These are phyloP conservation scores for Pterobdella sp. DNA, from an alignment of 2,888 invertebrate genomes.

Conservation along the genomic window DNA sequence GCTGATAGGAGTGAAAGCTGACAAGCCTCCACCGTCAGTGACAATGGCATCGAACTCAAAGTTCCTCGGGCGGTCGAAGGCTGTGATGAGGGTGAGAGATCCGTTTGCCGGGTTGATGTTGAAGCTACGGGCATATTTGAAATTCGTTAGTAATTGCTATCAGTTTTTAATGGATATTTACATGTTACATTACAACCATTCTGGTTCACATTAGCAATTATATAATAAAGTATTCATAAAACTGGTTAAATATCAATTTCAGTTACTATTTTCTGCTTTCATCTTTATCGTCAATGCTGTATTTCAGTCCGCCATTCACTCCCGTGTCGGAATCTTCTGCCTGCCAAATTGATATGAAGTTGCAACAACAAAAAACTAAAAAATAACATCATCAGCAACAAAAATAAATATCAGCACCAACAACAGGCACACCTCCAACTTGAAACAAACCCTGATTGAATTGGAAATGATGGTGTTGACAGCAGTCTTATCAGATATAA, in stretches of 20 bases:
- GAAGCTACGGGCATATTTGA: conserved; percentile 24
- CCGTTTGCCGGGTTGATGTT: conserved; percentile 11
- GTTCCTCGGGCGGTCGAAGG: not conserved
- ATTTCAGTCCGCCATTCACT: conserved; percentile 8
- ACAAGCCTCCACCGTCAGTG: conserved; percentile 26
- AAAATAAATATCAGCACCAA: not conserved
- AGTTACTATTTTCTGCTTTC: not conserved
- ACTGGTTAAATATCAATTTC: not conserved
- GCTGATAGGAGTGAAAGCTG: conserved; percentile 16
- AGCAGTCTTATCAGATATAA: conserved; percentile 10
- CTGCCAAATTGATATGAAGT: not conserved
- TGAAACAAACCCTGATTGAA: conserved; percentile 15
- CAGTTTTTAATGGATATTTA: no score
- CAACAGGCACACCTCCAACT: not conserved
- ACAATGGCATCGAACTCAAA: conserved; percentile 22
- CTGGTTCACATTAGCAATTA: no score
- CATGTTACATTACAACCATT: no score
- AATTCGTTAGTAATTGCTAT: not conserved
- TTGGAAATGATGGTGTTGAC: conserved; percentile 18
- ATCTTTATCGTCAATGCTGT: conserved; percentile 7
- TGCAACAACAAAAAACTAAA: not conserved
- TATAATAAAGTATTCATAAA: not conserved
- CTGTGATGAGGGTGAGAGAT: conserved; percentile 15
- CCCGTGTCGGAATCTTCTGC: conserved; percentile 17
- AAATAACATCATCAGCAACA: not conserved